Conservation (phyloP, 2,113 vertebrate genomes). For the Cephalopterus ornatus region DNA sequence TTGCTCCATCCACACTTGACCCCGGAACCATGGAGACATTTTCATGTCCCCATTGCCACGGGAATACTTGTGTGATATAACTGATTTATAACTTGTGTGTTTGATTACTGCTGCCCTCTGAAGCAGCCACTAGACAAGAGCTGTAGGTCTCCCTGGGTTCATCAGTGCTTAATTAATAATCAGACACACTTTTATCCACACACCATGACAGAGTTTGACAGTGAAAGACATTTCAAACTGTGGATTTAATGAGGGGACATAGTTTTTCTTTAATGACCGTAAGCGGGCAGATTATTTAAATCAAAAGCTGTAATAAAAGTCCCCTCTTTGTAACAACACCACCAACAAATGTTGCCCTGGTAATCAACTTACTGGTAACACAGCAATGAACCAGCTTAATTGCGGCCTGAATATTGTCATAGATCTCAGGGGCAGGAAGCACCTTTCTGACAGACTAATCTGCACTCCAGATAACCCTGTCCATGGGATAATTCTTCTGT, state of each 20-base stretch:
- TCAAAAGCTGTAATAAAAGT: not conserved
- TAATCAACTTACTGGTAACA: not conserved
- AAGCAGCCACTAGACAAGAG: not conserved
- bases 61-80: rapidly evolving
- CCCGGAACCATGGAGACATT: rapidly evolving
- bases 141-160: not conserved
- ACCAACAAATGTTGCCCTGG: not conserved
- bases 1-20: not conserved
- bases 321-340: not conserved
- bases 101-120: not conserved
- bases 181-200: not conserved
- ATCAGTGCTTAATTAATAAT: constrained; percentile 30
- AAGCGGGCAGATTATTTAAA: not conserved
- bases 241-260: not conserved
- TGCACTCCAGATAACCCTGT: not conserved
- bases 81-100: not conserved
- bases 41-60: rapidly evolving
- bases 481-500: not conserved
- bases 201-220: not conserved
- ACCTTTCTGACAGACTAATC: constrained; percentile 2
- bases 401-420: not conserved
- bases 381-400: not conserved
- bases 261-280: not conserved
- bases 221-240: not conserved
- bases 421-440: not conserved